A percentile compares a stretch with the other conserved stretches of the same genome.
phyloP scores from a whole-genome alignment of 2,888 invertebrate species.

The Cinara cedri region DNA sequence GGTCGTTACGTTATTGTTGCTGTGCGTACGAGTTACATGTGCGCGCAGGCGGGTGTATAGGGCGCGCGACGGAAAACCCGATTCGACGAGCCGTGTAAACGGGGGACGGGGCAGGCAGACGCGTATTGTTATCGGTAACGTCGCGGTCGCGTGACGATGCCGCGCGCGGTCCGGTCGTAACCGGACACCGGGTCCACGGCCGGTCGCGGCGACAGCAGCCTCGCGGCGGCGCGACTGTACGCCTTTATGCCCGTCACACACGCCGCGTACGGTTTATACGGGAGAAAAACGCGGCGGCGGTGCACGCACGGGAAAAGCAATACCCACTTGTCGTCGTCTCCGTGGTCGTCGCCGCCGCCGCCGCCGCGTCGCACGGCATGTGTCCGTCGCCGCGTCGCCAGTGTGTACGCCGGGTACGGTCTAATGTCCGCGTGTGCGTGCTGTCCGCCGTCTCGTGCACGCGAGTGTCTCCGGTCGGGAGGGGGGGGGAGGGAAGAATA shows the following conservation, averaged over 20 bases:
- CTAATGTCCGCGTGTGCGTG: no score
- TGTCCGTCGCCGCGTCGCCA: not conserved
- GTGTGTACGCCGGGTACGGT: no score
- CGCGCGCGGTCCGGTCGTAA: not conserved
- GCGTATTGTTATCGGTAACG: not conserved
- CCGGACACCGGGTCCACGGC: conserved; percentile 38
- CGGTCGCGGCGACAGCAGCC: not conserved
- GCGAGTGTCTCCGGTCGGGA: no score
- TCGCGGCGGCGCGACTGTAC: not conserved
- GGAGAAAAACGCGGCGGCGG: not conserved
- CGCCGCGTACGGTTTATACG: not conserved
- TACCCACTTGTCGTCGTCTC: not conserved
- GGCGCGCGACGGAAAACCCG: conserved; percentile 40
- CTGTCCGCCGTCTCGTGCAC: no score
- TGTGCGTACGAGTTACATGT: not conserved
- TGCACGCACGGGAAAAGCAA: not conserved
- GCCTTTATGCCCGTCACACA: not conserved
- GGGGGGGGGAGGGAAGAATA: no score
- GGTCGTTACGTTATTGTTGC: not conserved
- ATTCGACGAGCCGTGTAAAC: conserved; percentile 54
- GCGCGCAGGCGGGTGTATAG: not conserved
- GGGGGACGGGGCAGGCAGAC: conserved; percentile 19
- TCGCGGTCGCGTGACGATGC: not conserved
- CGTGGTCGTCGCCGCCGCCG: no score
- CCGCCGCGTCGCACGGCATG: no score